These are phyloP conservation scores for Heliothis virescens DNA, from an alignment of 1,140 invertebrate species.

Conservation along the genomic window DNA sequence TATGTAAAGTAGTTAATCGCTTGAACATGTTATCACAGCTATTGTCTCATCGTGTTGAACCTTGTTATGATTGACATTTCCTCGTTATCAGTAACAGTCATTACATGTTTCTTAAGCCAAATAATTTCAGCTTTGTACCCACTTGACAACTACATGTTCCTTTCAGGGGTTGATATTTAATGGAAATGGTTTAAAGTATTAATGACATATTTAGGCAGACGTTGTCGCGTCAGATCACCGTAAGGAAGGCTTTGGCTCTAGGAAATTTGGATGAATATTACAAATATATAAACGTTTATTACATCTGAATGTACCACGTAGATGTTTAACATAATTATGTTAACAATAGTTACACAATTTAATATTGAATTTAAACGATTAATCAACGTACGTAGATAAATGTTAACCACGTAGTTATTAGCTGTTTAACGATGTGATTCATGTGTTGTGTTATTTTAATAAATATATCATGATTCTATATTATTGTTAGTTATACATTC, in stretches of 20 bases:
- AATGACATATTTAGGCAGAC: background rate
- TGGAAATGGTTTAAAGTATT: slow-evolving; percentile 17
- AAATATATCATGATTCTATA: slow-evolving; percentile 33
- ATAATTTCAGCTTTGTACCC: slow-evolving; percentile 21
- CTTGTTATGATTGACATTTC: background rate
- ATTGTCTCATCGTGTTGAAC: slow-evolving; percentile 27
- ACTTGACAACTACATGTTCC: slow-evolving; percentile 44
- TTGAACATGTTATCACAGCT: background rate
- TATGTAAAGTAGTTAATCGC: background rate
- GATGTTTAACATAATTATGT: slow-evolving; percentile 26
- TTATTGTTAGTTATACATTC: slow-evolving; percentile 44
- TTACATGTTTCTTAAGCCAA: slow-evolving; percentile 32
- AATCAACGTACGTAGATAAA: slow-evolving; percentile 34
- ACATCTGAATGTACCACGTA: slow-evolving; percentile 33
- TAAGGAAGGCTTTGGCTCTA: slow-evolving; percentile 15
- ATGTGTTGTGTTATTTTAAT: slow-evolving; percentile 44
- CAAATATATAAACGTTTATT: slow-evolving; percentile 11
- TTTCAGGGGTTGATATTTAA: slow-evolving; percentile 21
- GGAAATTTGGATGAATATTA: slow-evolving; percentile 18
- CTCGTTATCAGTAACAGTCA: background rate
- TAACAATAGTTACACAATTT: slow-evolving; percentile 29
- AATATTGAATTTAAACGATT: slow-evolving; percentile 9
- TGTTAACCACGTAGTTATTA: slow-evolving; percentile 41
- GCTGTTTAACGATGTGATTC: slow-evolving; percentile 41
- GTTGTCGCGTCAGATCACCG: background rate